Base-by-base conservation (phyloP, 2,888 invertebrate genomes). In the Leptogaster cylindrica region DNA sequence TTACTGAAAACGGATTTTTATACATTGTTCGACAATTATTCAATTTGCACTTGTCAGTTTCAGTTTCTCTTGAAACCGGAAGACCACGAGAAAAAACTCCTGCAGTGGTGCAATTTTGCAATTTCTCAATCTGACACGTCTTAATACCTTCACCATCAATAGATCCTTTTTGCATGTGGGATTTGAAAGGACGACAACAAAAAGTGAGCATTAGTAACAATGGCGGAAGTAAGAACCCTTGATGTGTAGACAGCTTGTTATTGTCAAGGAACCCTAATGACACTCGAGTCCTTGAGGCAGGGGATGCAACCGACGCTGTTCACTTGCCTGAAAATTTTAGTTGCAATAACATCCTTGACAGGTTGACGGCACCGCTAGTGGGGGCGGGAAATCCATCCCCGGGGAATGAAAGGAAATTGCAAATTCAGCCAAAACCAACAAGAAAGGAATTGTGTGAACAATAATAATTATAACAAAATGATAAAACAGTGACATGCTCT, bases 211-310 rank as follows among this genome's bases (percentile, higher is more conserved):
- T 16, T n/a, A n/a, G n/a, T 31, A 61, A 61, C 44, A 61, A 61
- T 61, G 36, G 16, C 41, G 44, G 18, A 27, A 27, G 8, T 8
- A 28, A 61, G 61, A 27, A 44, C 44, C 44, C 61, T 61, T 61
- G 41, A 44, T 44, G 44, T 61, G 61, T 44, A 61, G 61, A 61
- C 61, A 61, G 61, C 44, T 61, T 61, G 41, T 61, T 61, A 44
- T 33, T 16, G 14, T 61, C 58, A 14, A 61, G 61, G 14, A 27
- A 41, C 16, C 44, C 41, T 27, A 61, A 44, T 61, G 61, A 61
- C 18, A 55, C 41, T 44, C 28, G n/a, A 61, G 23, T 27, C 16
- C 39, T 12, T 27, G 44, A 61, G 28, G 10, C 41, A 61, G 16
- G 61, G 28, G 25, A 44, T 61, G 61, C 25, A 61, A 10, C 27